Percentiles rank a stretch among this genome's conserved stretches.
Evolutionary conservation across 2,113 vertebrate genomes (phyloP).

Genomic region (Spea multiplicata): DNA sequence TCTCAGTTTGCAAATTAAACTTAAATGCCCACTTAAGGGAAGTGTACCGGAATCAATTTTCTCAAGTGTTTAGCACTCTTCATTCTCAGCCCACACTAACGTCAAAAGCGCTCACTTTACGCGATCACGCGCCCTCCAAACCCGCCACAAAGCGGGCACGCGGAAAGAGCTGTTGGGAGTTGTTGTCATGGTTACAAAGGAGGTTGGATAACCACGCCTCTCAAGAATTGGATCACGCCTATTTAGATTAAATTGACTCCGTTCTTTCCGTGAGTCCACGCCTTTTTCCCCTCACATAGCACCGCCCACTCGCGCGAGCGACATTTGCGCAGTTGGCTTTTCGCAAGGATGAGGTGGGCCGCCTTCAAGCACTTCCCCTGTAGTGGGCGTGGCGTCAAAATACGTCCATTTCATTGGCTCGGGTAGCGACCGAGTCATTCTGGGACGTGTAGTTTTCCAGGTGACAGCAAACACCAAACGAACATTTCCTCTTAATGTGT

Average conservation of each 20-base stretch:
- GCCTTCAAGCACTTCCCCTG: background rate
- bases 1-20: too few relatives aligned
- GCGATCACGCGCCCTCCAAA: background rate
- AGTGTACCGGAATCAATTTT: too few relatives aligned
- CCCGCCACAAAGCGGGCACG: background rate
- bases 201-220: background rate
- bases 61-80: too few relatives aligned
- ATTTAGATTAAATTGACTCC: background rate
- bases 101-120: too few relatives aligned
- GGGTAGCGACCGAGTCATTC: background rate
- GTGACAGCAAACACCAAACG: constrained; percentile 3
- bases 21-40: too few relatives aligned
- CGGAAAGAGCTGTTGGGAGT: constrained; percentile 17
- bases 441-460: constrained; percentile 27
- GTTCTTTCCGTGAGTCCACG: background rate
- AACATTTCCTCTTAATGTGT: background rate
- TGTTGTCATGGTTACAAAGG: constrained; percentile 38
- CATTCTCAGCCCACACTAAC: too few relatives aligned
- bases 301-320: constrained; percentile 8
- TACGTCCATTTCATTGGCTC: background rate
- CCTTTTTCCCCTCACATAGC: background rate
- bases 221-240: background rate
- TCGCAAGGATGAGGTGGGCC: constrained; percentile 33
- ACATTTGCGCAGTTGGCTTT: constrained; percentile 43
- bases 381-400: background rate